Conservation (phyloP, 1,140 invertebrate genomes). For the Scylla paramamosain region DNA sequence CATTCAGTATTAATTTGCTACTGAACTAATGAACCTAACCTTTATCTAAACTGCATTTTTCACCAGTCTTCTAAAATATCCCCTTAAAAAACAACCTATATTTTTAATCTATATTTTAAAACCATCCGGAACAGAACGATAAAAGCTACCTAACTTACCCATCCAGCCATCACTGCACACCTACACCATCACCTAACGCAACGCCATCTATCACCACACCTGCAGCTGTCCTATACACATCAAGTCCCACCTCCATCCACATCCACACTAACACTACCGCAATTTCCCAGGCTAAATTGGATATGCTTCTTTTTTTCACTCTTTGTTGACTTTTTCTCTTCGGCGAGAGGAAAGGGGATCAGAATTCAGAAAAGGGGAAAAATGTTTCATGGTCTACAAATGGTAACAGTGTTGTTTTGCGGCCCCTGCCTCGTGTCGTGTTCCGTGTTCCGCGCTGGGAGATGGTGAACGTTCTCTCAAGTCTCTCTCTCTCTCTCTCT, state of each 20-base stretch:
- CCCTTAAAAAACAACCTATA: no score
- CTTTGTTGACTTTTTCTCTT: neutral
- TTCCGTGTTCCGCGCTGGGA: neutral
- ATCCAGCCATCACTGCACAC: neutral
- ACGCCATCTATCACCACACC: neutral
- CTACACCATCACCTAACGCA: neutral
- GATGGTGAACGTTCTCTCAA: neutral
- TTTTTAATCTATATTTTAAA: no score
- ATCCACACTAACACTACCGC: neutral
- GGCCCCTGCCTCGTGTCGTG: neutral
- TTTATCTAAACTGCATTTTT: no score
- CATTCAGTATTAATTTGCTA: no score
- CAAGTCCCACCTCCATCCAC: neutral
- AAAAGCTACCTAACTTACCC: neutral
- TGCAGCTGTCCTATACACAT: neutral
- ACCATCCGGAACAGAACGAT: no score
- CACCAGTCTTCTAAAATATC: no score
- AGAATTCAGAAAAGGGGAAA: constrained; percentile 1
- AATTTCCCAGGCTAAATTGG: neutral
- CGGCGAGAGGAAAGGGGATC: neutral
- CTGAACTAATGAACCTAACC: no score
- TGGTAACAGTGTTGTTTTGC: neutral
- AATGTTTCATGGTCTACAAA: neutral
- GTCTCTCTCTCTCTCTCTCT: neutral
- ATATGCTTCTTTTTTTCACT: neutral